Evolutionary conservation across 37 sponge, comb jelly and placozoan species (phyloP).

Genomic region (Bolinopsis microptera): DNA sequence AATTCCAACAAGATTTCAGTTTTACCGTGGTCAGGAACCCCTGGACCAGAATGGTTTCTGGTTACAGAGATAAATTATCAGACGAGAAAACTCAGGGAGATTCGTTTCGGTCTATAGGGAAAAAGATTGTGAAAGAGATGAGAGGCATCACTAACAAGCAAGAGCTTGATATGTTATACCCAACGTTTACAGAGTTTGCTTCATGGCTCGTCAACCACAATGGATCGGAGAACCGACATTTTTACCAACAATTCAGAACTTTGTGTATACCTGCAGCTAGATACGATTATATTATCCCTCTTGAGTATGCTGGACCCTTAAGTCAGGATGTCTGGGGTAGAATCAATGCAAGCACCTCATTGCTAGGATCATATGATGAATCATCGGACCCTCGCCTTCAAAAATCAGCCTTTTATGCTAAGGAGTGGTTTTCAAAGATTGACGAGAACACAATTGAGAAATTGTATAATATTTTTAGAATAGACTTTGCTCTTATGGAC

Average conservation of each 20-base stretch:
- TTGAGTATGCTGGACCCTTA: conserved; percentile 13
- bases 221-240: not conserved
- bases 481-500: not conserved
- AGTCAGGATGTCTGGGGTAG: not conserved
- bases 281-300: conserved; percentile 4
- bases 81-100: not conserved
- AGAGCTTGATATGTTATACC: not conserved
- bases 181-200: conserved; percentile 16
- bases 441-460: not conserved
- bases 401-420: not conserved
- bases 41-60: conserved; percentile 29
- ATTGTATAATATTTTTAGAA: not conserved
- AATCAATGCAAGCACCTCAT: not conserved
- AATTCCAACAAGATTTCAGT: not conserved
- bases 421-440: not conserved
- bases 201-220: not conserved
- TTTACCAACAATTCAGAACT: not conserved
- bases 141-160: not conserved
- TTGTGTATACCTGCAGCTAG: not conserved
- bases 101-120: not conserved
- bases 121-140: not conserved
- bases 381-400: not conserved
- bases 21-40: conserved; percentile 36
- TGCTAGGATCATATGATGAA: not conserved
- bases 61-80: not conserved